Base-by-base conservation (phyloP, 2,797 vertebrate species). In the Myripristis jacobus region DNA sequence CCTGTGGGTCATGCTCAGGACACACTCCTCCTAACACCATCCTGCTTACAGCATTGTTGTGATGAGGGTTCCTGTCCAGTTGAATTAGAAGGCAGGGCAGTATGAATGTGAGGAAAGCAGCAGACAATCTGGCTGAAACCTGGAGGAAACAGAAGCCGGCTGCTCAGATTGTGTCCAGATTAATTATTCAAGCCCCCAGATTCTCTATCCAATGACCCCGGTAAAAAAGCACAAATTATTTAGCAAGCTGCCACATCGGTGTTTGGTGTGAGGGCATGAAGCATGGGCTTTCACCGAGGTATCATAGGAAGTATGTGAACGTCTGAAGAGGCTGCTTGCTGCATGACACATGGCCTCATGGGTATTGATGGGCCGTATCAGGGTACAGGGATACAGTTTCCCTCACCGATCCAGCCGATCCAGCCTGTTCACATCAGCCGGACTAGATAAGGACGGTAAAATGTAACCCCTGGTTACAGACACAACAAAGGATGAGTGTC, bases 191-290 rank as follows among this genome's bases (percentile, higher is more conserved):
- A 72, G 74, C 70, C 63, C 81, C 81, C 86, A 89, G 91, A 93
- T 93, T 93, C 90, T 92, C 90, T 92, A 93, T 92, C 92, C 93
- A 91, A 94, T 94, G 93, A 94, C 93, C 93, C 93, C 70, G 77
- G 90, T 94, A 94, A 94, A 93, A 89, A 93, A 93, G 91, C 92
- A 93, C 92, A 93, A 93, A 94, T 94, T 92, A 95, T 95, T 95
- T 94, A 95, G 91, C 83, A 72, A 93, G 92, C 93, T 93, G 92
- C 91, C 94, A 93, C 92, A 92, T 91, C 86, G 85, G 82, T 74
- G 85, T 81, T 88, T 83, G 86, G 89, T 90, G 84, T 89, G 90
- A 87, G 88, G 80, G 89, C 85, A 83, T 84, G 89, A 93, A 89
- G 90, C 77, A 46, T 47, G 61, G 79, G 80, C 84, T 91, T 90